Conservation (phyloP, 2,113 vertebrate species). For the Halichoeres trimaculatus region DNA sequence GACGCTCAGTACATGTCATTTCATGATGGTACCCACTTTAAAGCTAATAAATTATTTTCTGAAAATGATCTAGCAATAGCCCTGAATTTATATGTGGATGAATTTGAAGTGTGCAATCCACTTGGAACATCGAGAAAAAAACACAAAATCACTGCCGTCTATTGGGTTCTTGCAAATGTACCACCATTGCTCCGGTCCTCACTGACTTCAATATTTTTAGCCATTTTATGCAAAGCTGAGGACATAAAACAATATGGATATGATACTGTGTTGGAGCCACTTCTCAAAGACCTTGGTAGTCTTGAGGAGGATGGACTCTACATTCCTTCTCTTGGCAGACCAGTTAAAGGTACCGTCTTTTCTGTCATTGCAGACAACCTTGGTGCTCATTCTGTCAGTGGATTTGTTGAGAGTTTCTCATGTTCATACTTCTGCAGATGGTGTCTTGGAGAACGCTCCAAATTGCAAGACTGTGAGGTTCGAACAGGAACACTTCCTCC, state of each 20-base stretch:
- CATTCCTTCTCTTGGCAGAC: slow-evolving; percentile 15
- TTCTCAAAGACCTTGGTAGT: slow-evolving; percentile 52
- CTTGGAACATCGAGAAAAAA: slow-evolving; percentile 54
- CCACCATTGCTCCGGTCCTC: slow-evolving; percentile 33
- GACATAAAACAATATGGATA: slow-evolving; percentile 40
- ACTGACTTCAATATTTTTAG: slow-evolving; percentile 40
- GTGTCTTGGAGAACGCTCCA: slow-evolving; percentile 24
- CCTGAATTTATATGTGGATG: slow-evolving; percentile 41
- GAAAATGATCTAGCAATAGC: slow-evolving; percentile 38
- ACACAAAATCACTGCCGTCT: slow-evolving; percentile 47
- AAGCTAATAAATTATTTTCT: slow-evolving; percentile 36
- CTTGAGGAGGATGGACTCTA: slow-evolving; percentile 52
- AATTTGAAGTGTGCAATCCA: slow-evolving; percentile 54
- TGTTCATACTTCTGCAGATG: slow-evolving; percentile 51
- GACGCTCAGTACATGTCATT: no score
- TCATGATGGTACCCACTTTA: slow-evolving; percentile 3
- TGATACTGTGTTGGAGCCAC: slow-evolving; percentile 23
- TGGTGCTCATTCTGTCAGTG: slow-evolving; percentile 49
- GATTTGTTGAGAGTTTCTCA: slow-evolving; percentile 56
- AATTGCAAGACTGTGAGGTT: no score
- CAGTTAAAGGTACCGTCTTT: slow-evolving; percentile 44
- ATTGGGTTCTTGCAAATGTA: slow-evolving; percentile 48
- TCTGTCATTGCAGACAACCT: slow-evolving; percentile 48
- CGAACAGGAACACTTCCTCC: no score
- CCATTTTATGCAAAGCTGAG: slow-evolving; percentile 48